Conservation (phyloP, 2,888 invertebrate genomes). For the Loripinus fragilis region DNA sequence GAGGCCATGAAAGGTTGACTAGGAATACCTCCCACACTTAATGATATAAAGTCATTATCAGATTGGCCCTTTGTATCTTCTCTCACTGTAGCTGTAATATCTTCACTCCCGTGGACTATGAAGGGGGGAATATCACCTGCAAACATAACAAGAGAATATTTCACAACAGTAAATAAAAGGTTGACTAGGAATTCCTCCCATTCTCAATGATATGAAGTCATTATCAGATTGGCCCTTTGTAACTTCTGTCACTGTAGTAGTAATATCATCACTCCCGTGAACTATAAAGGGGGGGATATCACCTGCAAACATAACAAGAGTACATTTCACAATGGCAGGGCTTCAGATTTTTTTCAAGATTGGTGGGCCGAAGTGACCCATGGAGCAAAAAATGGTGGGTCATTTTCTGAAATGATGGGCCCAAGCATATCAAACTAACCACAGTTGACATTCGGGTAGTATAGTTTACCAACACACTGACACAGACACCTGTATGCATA, state of each 20-base stretch:
- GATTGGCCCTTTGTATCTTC: constrained; percentile 16
- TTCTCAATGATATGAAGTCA: constrained; percentile 14
- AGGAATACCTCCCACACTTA: constrained; percentile 25
- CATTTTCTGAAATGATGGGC: no score
- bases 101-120: neutral
- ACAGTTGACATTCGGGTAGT: no score
- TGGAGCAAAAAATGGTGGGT: no score
- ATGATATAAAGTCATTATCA: constrained; percentile 19
- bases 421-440: no score
- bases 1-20: constrained; percentile 14
- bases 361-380: no score
- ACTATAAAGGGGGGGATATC: constrained; percentile 29
- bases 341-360: no score
- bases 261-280: neutral
- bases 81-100: neutral
- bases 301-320: constrained; percentile 16
- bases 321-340: no score
- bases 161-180: no score
- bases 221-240: constrained; percentile 28
- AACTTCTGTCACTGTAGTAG: neutral
- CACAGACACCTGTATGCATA: no score
- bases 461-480: no score
- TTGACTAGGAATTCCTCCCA: constrained; percentile 26
- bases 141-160: neutral
- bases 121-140: constrained; percentile 34